These are phyloP conservation scores for Syngnathus floridae DNA, from an alignment of 2,113 vertebrate species.

Conservation along the genomic window DNA sequence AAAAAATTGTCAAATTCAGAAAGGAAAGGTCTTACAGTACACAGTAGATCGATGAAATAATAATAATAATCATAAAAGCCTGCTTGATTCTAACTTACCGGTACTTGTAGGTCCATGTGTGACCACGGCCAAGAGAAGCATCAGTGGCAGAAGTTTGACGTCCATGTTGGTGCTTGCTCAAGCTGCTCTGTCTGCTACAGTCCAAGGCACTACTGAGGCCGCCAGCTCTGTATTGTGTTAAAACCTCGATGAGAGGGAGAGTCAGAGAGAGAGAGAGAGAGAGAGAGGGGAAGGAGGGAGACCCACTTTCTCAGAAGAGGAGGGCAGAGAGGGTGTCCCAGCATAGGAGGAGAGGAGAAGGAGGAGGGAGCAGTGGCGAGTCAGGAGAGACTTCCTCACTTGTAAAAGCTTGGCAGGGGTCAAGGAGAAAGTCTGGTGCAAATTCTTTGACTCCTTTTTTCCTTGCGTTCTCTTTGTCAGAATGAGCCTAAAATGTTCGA, in stretches of 20 bases:
- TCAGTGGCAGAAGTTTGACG: conserved; percentile 75
- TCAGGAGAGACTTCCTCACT: conserved; percentile 56
- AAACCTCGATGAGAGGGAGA: conserved; percentile 37
- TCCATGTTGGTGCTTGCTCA: conserved; percentile 71
- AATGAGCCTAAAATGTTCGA: not conserved
- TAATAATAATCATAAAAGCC: not conserved
- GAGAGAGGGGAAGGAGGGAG: conserved; percentile 41
- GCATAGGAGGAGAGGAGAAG: conserved; percentile 38
- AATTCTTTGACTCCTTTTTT: conserved; percentile 25
- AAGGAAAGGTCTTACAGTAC: not conserved
- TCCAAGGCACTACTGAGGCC: conserved; percentile 63
- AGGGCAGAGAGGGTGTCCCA: conserved; percentile 23
- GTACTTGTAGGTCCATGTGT: conserved; percentile 62
- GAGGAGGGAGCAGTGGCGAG: conserved; percentile 17
- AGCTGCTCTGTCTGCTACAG: conserved; percentile 49
- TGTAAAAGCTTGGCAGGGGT: conserved; percentile 61
- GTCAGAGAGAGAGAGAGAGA: conserved; percentile 30
- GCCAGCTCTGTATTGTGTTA: conserved; percentile 55
- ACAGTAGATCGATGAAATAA: too few species aligned
- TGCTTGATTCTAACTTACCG: conserved; percentile 37
- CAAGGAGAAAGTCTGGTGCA: conserved; percentile 46
- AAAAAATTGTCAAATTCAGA: not conserved
- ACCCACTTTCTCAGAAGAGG: conserved; percentile 52
- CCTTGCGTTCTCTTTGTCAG: conserved; percentile 6
- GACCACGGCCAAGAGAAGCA: conserved; percentile 72